These are phyloP conservation scores for Caenorhabditis zanzibari DNA, from an alignment of 2,888 invertebrate species.

Conservation along the genomic window DNA sequence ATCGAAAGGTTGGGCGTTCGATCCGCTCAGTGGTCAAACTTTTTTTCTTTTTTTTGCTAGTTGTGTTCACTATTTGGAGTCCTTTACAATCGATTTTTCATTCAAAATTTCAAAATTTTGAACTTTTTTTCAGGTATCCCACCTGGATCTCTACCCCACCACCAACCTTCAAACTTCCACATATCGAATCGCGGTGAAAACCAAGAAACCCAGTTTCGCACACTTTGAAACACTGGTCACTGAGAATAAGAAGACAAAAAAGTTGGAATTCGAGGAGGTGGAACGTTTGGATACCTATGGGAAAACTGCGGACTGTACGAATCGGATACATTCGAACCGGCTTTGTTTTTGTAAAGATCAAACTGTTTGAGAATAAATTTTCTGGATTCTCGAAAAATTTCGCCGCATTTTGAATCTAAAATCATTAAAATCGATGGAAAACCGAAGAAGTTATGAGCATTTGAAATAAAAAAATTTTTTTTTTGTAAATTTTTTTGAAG, in stretches of 20 bases:
- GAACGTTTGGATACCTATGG: slow-evolving; percentile 9
- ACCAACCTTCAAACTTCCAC: background rate
- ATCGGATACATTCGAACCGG: background rate
- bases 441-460: no score
- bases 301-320: slow-evolving; percentile 5
- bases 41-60: slow-evolving; percentile 44
- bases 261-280: background rate
- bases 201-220: background rate
- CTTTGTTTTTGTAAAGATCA: slow-evolving; percentile 14
- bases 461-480: no score
- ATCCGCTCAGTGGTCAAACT: slow-evolving; percentile 75
- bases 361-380: background rate
- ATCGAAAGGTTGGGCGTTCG: slow-evolving; percentile 78
- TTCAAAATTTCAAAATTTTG: background rate
- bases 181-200: slow-evolving; percentile 6
- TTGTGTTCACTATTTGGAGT: background rate
- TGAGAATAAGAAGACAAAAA: background rate
- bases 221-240: slow-evolving; percentile 4
- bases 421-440: background rate
- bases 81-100: background rate
- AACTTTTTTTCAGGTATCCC: background rate
- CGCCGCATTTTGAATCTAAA: background rate
- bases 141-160: slow-evolving; percentile 1
- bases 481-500: no score
- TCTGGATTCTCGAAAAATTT: background rate